Evolutionary conservation across 1,140 invertebrate genomes (phyloP), one percentile per base, ranked within the genome.

Genomic region (Trichomalopsis sarcophagae): DNA sequence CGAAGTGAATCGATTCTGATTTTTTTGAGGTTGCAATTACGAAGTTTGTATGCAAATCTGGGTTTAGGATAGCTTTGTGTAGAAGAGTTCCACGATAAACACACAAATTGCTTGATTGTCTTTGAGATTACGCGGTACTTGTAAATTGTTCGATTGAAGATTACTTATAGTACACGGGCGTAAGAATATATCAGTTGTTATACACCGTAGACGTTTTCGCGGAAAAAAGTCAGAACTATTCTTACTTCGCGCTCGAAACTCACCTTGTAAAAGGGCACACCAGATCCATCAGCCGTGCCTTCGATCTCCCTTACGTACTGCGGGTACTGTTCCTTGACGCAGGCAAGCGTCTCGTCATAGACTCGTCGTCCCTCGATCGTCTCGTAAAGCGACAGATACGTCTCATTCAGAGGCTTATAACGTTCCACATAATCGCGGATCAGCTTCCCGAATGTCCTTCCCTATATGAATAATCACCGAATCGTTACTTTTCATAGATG

Each of bases 231-330:
- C 2, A 1, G 62, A 66, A 66, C 17, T 66, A 66, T 66, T 4
- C 5, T n/a, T 66, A n/a, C 62, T 27, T 30, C 66, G 33, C 33
- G 23, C 17, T 40, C 36, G 44, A 30, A 79, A 75, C 71, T 44
- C 74, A 97, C 96, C 94, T 97, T 96, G 88, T 97, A 92, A 90
- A 98, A 98, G 2, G 97, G 96, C 11, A 98, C 96, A 86, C 95
- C 93, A 13, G 97, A 95, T 2, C 97, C 97, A 89, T 97, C 96
- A 21, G 97, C 96, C 4, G 96, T 96, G 50, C 97, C 97, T 91
- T 97, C 94, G n/a, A 98, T 92, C 91, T 98, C 97, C 50, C 95
- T 94, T 0, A 98, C 92, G 88, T 98, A 98, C 83, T 97, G 96
- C 0, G 97, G 97, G 92, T 95, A 98, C 86, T 96, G 95, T 71